Evolutionary conservation across 2,888 invertebrate genomes (phyloP), one percentile per base, ranked within the genome.

Genomic region (Drosophila rellima): DNA sequence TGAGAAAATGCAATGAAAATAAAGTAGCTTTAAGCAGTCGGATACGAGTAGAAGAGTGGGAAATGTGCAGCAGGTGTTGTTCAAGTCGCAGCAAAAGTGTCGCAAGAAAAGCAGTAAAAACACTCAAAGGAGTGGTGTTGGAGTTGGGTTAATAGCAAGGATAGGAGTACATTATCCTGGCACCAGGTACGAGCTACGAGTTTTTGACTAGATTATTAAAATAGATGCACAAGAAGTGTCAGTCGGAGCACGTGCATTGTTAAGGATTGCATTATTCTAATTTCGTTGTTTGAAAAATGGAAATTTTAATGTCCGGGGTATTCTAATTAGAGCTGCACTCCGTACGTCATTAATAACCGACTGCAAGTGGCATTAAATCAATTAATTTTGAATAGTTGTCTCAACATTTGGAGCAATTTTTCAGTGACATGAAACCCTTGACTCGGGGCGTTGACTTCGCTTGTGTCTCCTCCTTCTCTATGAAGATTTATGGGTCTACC

Each of bases 311-410:
- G 71, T 48, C 60, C 52, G 73, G 40, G 26, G 35, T 66, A 48
- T 74, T 82, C 89, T 86, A 86, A 86, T 86, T 89, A 88, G 88
- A 78, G 70, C 77, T 72, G 71, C 76, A 75, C 78, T 86, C 80
- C 69, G 64, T 67, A 74, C 75, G 80, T 88, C 90, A 86, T 86
- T 88, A 89, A 86, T 86, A 86, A 76, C 70, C 83, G 57, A 72
- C 62, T 69, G 67, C 78, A 54, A 60, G 60, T 64, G 75, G 85
- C 80, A 80, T 78, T 88, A 89, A 85, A 85, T 85, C 85, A 86
- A 89, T 86, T 86, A 88, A 90, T 86, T 86, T 88, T 83, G 79
- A 76, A 84, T 89, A 82, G 80, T 86, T 88, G 78, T 78, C 73
- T 88, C 78, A 87, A 84, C 88, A 83, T 89, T 86, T 65, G 51